Evolutionary conservation across 2,797 vertebrate genomes (phyloP).

Genomic region (Trichosurus vulpecula): DNA sequence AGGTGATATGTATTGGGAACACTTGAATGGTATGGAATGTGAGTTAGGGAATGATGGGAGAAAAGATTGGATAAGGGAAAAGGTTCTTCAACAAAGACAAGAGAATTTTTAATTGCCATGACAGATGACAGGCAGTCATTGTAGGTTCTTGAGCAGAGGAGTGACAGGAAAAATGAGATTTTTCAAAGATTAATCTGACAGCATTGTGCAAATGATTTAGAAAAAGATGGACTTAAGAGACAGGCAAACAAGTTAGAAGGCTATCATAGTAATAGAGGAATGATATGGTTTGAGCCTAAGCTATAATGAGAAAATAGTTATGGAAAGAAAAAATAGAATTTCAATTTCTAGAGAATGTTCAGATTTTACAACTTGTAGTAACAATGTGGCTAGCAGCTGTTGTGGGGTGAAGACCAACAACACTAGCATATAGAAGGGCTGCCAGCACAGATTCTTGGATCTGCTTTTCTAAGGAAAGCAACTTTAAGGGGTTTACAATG

Average conservation of each 20-base stretch:
- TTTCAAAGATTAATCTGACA: neutral
- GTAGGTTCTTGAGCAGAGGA: neutral
- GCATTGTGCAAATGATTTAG: neutral
- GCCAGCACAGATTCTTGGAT: no score
- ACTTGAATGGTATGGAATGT: neutral
- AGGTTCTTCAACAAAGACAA: neutral
- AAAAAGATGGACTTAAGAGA: neutral
- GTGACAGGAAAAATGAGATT: neutral
- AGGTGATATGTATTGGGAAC: neutral
- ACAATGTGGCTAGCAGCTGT: no score
- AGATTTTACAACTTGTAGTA: no score
- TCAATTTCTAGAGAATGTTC: neutral
- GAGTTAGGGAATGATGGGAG: neutral
- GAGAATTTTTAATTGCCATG: neutral
- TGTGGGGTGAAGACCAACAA: no score
- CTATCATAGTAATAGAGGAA: neutral
- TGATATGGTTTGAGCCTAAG: neutral
- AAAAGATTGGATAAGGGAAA: neutral
- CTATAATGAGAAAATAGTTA: neutral
- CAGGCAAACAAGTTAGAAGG: neutral
- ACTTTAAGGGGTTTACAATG: no score
- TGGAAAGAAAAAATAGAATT: neutral
- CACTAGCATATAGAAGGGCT: no score
- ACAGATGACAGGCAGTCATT: neutral
- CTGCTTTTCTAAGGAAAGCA: no score